phyloP scores from a whole-genome alignment of 30 jellyfish, hydroid and myxozoan genomes.

The Clytia hemisphaerica region DNA sequence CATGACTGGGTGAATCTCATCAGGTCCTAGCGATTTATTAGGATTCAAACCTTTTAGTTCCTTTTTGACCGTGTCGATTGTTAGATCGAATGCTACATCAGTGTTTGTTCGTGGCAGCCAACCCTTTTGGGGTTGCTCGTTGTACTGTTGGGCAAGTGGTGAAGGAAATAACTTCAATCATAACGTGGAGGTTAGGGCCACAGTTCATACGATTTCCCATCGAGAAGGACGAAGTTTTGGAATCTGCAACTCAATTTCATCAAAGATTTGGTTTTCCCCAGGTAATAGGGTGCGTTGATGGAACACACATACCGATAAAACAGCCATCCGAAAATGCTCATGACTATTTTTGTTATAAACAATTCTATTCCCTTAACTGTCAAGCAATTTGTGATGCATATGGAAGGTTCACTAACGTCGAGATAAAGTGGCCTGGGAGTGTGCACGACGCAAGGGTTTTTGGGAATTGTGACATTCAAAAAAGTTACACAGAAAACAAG shows the following conservation, averaged over 20 bases:
- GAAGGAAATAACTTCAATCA: not conserved
- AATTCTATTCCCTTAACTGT: conserved; percentile 12
- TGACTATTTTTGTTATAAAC: conserved; percentile 31
- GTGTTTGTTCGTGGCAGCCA: no score
- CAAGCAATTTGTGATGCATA: conserved; percentile 30
- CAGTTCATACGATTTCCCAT: conserved; percentile 17
- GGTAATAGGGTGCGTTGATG: conserved; percentile 71
- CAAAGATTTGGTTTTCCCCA: conserved; percentile 52
- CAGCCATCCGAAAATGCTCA: conserved; percentile 63
- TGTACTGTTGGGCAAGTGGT: not conserved
- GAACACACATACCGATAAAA: conserved; percentile 55
- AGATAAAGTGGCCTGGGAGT: conserved; percentile 30
- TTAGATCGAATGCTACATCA: no score
- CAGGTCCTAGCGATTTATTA: no score
- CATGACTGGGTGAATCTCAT: no score
- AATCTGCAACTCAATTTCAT: conserved; percentile 17
- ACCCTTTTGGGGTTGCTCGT: conserved; percentile 31
- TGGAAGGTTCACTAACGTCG: conserved; percentile 31
- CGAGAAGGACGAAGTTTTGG: conserved; percentile 37
- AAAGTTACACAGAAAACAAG: not conserved
- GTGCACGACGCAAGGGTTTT: conserved; percentile 36
- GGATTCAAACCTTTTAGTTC: no score
- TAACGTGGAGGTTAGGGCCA: conserved; percentile 9
- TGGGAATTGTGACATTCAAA: conserved; percentile 6
- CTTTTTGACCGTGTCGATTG: no score